A percentile compares a stretch with the other conserved stretches of the same genome.
Conservation (phyloP, 2,797 vertebrate species). For the Gorsachius magnificus region DNA sequence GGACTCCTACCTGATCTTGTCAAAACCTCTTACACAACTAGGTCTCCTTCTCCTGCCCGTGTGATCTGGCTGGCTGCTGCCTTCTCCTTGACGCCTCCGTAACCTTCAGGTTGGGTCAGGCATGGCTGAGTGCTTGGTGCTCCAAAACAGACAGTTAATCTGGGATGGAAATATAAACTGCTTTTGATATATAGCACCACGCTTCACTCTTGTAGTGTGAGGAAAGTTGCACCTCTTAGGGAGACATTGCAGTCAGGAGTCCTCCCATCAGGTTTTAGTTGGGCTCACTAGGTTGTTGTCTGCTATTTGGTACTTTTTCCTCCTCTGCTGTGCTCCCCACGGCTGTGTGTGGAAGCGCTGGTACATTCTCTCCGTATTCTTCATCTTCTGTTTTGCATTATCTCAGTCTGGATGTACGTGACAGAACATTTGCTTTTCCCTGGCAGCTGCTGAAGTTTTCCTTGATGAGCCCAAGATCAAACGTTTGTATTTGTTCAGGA, state of each 20-base stretch:
- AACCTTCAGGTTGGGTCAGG: neutral
- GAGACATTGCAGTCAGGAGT: neutral
- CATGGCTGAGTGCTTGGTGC: neutral
- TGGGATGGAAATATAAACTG: neutral
- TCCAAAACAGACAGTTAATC: neutral
- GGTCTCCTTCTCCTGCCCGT: neutral
- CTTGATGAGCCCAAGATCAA: conserved; percentile 39
- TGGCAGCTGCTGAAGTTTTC: conserved; percentile 52
- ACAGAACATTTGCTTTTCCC: conserved; percentile 49
- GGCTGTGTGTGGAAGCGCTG: neutral
- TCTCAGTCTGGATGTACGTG: conserved; percentile 41
- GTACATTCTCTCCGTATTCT: neutral
- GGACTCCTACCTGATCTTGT: neutral
- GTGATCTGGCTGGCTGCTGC: neutral
- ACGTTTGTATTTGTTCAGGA: conserved; percentile 39
- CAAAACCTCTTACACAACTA: neutral
- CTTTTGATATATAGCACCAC: neutral
- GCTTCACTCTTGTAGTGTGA: neutral
- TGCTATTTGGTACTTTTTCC: conserved; percentile 1
- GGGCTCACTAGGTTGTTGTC: neutral
- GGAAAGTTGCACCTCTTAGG: neutral
- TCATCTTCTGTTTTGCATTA: conserved; percentile 59
- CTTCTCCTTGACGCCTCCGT: neutral
- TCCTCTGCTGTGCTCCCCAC: neutral
- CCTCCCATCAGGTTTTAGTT: conserved; percentile 26